Percentiles rank a stretch among this genome's conserved stretches.
Conservation (phyloP, 2,113 vertebrate genomes). For the Hypanus sabinus region DNA sequence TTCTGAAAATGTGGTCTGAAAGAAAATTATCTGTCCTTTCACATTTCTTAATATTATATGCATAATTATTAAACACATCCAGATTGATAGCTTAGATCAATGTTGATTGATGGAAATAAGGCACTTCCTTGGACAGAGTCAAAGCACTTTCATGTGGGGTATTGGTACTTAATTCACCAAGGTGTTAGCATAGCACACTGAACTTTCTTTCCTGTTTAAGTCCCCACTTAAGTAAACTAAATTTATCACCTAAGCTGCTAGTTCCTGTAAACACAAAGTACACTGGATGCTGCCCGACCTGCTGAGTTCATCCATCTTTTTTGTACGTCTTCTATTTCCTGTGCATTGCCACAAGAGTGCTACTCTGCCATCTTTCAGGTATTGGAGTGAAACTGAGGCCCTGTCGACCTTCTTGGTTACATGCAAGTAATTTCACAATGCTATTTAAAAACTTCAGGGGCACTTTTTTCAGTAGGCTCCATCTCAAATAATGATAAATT, state of each 20-base stretch:
- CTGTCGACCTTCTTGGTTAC: too few species aligned
- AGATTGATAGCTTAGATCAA: neutral
- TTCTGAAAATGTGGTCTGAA: neutral
- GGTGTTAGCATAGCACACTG: neutral
- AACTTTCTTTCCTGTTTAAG: neutral
- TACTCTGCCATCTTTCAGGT: too few species aligned
- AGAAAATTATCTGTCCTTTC: neutral
- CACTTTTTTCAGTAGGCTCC: neutral
- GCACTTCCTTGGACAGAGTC: neutral
- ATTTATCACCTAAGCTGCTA: neutral
- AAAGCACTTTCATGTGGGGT: neutral
- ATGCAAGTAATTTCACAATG: neutral
- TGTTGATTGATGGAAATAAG: neutral
- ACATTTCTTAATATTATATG: neutral
- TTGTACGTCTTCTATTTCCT: too few species aligned
- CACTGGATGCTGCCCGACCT: too few species aligned
- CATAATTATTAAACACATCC: neutral
- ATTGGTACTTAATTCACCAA: neutral
- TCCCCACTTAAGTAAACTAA: neutral
- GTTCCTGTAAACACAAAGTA: too few species aligned
- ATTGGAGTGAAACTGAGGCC: too few species aligned
- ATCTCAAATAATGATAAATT: too few species aligned
- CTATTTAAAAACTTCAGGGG: neutral
- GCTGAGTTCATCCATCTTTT: too few species aligned
- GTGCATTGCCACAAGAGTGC: neutral